Conservation (phyloP, 2,113 vertebrate genomes). For the Globicephala melas region DNA sequence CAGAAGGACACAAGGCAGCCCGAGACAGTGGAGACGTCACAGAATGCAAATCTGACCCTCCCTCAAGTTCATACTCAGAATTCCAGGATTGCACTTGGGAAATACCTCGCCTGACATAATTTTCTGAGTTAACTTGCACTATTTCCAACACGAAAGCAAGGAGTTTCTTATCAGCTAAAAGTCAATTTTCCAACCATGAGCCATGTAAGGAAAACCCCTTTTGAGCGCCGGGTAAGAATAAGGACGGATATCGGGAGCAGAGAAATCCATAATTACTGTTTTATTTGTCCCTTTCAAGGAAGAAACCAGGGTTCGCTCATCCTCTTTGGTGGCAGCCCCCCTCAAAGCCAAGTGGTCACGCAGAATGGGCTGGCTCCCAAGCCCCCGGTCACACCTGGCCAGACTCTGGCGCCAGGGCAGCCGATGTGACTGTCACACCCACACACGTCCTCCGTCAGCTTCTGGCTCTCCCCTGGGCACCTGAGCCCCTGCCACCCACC, state of each 20-base stretch:
- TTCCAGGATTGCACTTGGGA: accelerated
- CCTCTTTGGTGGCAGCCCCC: accelerated
- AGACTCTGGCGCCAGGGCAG: accelerated
- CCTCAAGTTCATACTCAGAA: not conserved
- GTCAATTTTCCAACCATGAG: not conserved
- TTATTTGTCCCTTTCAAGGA: not conserved
- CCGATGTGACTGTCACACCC: accelerated
- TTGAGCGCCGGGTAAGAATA: not conserved
- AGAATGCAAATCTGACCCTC: accelerated
- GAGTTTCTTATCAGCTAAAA: not conserved
- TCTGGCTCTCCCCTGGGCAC: accelerated
- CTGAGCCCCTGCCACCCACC: accelerated
- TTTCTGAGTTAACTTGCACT: not conserved
- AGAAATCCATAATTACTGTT: not conserved
- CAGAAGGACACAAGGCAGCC: not conserved
- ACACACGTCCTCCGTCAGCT: accelerated
- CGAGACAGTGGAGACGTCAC: accelerated
- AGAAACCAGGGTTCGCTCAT: not conserved
- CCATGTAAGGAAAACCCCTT: not conserved
- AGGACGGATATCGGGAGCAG: not conserved
- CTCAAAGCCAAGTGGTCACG: accelerated
- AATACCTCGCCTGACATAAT: accelerated
- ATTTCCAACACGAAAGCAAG: not conserved
- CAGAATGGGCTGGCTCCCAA: not conserved
- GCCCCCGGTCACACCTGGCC: accelerated